Conservation (phyloP, 2,888 invertebrate genomes). For the Danaus chrysippus region DNA sequence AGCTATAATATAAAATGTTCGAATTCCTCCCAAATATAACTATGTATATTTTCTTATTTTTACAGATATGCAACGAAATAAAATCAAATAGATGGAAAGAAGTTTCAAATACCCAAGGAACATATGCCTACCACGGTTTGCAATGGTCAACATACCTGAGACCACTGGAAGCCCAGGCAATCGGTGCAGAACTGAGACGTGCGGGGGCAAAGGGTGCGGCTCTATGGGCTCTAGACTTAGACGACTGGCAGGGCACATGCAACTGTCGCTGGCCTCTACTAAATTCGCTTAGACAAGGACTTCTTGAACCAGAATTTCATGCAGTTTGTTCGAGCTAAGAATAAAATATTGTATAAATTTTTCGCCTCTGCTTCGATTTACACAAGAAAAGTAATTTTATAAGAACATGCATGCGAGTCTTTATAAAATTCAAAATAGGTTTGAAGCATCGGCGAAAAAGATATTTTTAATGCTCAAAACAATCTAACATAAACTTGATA, state of each 20-base stretch:
- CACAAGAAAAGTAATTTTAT: not conserved
- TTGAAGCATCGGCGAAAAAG: not conserved
- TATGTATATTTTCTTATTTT: not conserved
- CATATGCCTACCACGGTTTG: constrained; percentile 83
- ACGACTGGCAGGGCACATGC: constrained; percentile 85
- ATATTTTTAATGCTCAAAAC: constrained; percentile 2
- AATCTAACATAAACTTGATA: not conserved
- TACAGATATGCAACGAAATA: constrained; percentile 79
- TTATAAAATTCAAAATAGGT: not conserved
- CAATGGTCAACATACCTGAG: constrained; percentile 92
- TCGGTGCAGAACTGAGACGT: constrained; percentile 78
- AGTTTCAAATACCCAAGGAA: constrained; percentile 82
- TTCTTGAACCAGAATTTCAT: constrained; percentile 56
- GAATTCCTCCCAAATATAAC: too few species aligned
- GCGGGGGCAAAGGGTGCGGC: constrained; percentile 85
- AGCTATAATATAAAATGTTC: too few species aligned
- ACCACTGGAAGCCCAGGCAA: constrained; percentile 80
- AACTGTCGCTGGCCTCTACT: constrained; percentile 84
- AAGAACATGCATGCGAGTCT: not conserved
- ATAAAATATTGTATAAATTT: not conserved
- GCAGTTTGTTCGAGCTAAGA: constrained; percentile 26
- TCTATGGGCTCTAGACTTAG: constrained; percentile 88
- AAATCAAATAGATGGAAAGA: constrained; percentile 79
- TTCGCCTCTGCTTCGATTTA: not conserved
- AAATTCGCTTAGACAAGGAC: constrained; percentile 75